phyloP scores from a whole-genome alignment of 2,888 invertebrate species.

The Nephrotoma appendiculata region DNA sequence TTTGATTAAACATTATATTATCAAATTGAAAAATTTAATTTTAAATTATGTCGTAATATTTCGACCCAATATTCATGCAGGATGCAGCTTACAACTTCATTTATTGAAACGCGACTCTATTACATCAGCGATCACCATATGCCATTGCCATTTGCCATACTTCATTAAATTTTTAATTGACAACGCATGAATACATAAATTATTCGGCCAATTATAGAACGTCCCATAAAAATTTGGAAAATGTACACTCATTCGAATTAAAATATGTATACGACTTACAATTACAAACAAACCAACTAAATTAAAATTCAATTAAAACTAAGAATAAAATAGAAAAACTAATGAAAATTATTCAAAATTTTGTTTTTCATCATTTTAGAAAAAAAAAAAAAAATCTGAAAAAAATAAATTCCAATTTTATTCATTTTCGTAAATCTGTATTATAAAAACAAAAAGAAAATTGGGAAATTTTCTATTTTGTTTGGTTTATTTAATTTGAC shows the following conservation, averaged over 20 bases:
- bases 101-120: neutral
- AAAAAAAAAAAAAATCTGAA: neutral
- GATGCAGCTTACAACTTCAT: no score
- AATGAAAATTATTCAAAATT: neutral
- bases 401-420: neutral
- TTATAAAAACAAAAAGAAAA: neutral
- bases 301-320: neutral
- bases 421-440: neutral
- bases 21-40: no score
- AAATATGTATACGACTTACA: neutral
- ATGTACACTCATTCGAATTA: neutral
- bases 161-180: neutral
- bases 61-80: no score
- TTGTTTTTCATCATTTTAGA: neutral
- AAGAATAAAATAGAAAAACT: neutral
- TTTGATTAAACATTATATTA: no score
- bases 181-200: neutral
- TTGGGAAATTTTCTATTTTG: neutral
- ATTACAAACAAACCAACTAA: neutral
- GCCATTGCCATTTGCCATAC: neutral
- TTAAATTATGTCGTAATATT: no score
- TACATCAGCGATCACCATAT: neutral
- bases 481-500: neutral
- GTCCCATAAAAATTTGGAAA: neutral
- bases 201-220: neutral